Evolutionary conservation across 2,113 vertebrate species (phyloP), one percentile per base, ranked within the genome.

Genomic region (Ageneiosus marmoratus): DNA sequence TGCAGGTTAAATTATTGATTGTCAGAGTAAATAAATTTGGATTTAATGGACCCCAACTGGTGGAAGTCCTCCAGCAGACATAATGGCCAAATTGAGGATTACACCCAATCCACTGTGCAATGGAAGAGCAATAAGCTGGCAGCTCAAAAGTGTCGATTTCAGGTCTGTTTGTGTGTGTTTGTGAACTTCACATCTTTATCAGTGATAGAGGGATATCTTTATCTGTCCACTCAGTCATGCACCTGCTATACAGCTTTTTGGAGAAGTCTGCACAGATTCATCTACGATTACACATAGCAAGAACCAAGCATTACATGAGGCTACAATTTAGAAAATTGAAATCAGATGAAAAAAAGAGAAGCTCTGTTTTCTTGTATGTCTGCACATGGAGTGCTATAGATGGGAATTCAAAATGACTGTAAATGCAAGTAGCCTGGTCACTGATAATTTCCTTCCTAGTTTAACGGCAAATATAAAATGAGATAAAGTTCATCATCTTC

Each of bases 211-310:
- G 15, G 34, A 78, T 86, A 80, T 83, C 87, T 89, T 79, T 83
- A 76, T 83, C 44, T 73, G 84, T 87, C 75, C 22, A 84, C 80
- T 90, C 88, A 87, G 88, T 70, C 67, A 5, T 82, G 89, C 92
- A 95, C 93, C 90, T 95, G 93, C 87, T 90, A 44, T 0, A 62
- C 41, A 0, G 0, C 32, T 74, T 83, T 88, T 83, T 90, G 84
- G 82, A 83, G 81, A 81, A 8, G 9, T 11, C 9, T 44, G 32
- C 84, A 62, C 75, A 88, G 84, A 86, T 90, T 93, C 89, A 84
- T 86, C 87, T 41, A 82, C 87, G 91, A 92, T 91, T 84, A 86
- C 69, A 83, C 1, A 0, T 77, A 86, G 93, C 84, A 86, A 85
- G 80, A 88, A 91, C 81, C 84, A 87, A 70, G 88, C 50, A 83